Evolutionary conservation across 2,113 vertebrate species (phyloP).

Genomic region (Microcebus ravelobensis): DNA sequence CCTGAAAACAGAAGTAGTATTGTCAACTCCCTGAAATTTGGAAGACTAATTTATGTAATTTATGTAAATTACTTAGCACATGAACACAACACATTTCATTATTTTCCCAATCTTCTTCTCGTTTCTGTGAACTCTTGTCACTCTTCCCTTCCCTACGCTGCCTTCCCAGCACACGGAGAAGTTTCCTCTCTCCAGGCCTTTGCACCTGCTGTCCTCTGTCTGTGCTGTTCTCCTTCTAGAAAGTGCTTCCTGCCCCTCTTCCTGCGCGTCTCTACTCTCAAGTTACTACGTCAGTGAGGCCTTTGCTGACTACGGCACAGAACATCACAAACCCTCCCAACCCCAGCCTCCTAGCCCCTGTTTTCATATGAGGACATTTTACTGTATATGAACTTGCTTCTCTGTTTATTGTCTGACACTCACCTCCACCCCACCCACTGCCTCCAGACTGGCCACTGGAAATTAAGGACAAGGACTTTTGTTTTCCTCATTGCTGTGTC

Average conservation of each 20-base stretch:
- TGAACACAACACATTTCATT: neutral
- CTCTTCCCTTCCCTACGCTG: neutral
- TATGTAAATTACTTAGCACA: neutral
- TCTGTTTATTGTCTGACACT: neutral
- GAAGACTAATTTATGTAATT: neutral
- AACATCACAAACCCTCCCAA: neutral
- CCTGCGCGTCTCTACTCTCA: neutral
- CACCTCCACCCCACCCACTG: accelerated
- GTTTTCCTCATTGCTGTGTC: neutral
- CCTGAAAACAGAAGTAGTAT: neutral
- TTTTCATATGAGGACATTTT: neutral
- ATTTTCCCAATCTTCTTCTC: neutral
- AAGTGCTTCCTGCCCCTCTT: neutral
- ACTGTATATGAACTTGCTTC: neutral
- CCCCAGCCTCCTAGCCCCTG: too few species aligned
- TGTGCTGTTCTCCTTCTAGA: neutral
- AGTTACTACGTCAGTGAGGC: neutral
- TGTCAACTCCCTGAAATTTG: neutral
- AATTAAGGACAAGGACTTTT: neutral
- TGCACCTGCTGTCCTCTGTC: neutral
- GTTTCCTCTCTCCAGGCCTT: accelerated
- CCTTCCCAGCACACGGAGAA: neutral
- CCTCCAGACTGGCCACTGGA: neutral
- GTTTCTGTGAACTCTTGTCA: neutral
- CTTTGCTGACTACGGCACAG: neutral